A percentile compares a stretch with the other conserved stretches of the same genome.
Evolutionary conservation across 1,140 invertebrate genomes (phyloP).

Genomic region (Halictus rubicundus): DNA sequence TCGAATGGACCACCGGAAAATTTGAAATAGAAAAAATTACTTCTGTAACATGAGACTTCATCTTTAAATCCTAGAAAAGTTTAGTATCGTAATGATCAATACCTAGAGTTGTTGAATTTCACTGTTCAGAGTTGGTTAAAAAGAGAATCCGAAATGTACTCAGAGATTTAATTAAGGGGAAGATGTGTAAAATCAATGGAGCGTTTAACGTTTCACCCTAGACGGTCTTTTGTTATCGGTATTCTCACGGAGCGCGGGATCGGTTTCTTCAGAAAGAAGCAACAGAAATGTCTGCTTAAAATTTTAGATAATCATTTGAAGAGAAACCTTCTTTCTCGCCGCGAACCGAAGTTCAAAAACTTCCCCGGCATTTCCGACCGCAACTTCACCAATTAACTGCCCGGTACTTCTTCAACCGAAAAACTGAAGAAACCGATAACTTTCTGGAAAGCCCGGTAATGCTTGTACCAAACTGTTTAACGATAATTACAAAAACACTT

Average conservation of each 20-base stretch:
- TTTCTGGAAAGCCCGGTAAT: too few species aligned
- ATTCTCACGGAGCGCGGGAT: background rate
- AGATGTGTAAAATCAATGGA: background rate
- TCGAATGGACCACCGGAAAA: too few species aligned
- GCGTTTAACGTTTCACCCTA: background rate
- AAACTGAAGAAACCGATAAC: background rate
- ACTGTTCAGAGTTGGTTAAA: too few species aligned
- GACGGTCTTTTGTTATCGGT: background rate
- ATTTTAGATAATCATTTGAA: slow-evolving; percentile 44
- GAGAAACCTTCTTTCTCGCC: slow-evolving; percentile 14
- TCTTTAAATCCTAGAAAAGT: too few species aligned
- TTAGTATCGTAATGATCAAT: too few species aligned
- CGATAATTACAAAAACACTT: background rate
- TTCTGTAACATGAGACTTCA: too few species aligned
- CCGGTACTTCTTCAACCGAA: background rate
- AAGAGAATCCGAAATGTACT: too few species aligned
- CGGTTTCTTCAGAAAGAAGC: background rate
- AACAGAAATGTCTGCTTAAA: background rate
- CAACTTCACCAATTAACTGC: slow-evolving; percentile 28
- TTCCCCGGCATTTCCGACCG: background rate
- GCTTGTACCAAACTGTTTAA: background rate
- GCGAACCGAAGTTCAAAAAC: slow-evolving; percentile 17
- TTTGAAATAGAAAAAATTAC: too few species aligned
- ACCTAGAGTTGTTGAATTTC: too few species aligned
- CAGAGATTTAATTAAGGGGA: too few species aligned